Percentiles rank a stretch among this genome's conserved stretches.
Evolutionary conservation across 2,888 invertebrate species (phyloP).

Genomic region (Nemurella pictetii): DNA sequence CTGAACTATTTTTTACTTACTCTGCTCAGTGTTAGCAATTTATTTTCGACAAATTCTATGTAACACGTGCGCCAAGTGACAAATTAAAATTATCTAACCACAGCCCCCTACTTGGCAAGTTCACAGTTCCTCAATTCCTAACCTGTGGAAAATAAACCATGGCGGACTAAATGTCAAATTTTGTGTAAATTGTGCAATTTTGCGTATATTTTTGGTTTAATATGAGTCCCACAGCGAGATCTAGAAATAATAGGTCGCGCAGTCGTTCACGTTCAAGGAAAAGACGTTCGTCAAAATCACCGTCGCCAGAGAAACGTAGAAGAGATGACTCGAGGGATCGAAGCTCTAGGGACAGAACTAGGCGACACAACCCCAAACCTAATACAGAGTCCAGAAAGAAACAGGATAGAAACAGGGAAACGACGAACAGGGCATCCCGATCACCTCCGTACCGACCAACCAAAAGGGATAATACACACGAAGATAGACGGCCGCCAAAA

Average conservation of each 20-base stretch:
- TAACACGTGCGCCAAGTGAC: not conserved
- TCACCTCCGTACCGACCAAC: slow-evolving; percentile 1
- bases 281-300: slow-evolving; percentile 22
- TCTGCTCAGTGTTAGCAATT: too few relatives aligned
- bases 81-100: too few relatives aligned
- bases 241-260: slow-evolving; percentile 2
- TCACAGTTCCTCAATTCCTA: too few relatives aligned
- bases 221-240: slow-evolving; percentile 32
- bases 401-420: slow-evolving; percentile 23
- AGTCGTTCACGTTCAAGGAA: slow-evolving; percentile 8
- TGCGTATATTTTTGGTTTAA: not conserved
- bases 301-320: slow-evolving; percentile 7
- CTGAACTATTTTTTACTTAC: too few relatives aligned
- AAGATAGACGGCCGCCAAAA: not conserved
- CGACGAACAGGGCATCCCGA: not conserved
- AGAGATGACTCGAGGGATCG: not conserved
- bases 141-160: not conserved
- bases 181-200: not conserved
- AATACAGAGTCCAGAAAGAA: slow-evolving; percentile 3
- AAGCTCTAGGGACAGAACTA: slow-evolving; percentile 3
- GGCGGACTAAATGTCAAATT: not conserved
- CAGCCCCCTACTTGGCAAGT: too few relatives aligned
- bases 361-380: not conserved
- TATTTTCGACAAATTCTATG: too few relatives aligned
- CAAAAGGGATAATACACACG: not conserved